Base-by-base conservation (phyloP, 2,888 invertebrate genomes). In the Baronia brevicornis region DNA sequence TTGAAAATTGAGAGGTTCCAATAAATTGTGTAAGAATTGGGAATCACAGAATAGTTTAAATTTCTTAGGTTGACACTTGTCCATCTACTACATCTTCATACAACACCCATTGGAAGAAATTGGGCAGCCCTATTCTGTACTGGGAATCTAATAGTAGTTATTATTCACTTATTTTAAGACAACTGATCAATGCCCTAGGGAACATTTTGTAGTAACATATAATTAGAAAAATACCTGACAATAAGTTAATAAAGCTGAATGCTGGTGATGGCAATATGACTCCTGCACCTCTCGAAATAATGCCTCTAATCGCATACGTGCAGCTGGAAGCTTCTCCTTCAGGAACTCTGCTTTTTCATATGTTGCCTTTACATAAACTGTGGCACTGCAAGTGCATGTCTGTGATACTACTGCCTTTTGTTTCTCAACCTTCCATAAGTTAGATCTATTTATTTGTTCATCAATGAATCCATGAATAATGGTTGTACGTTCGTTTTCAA, bases 191-290 rank as follows among this genome's bases (percentile, higher is more conserved):
- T n/a, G n/a, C n/a, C n/a, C n/a, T n/a, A n/a, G n/a, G n/a, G n/a
- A n/a, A n/a, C n/a, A n/a, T n/a, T n/a, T n/a, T n/a, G n/a, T n/a
- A n/a, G n/a, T n/a, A n/a, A n/a, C n/a, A n/a, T n/a, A n/a, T n/a
- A n/a, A n/a, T n/a, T n/a, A n/a, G n/a, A n/a, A n/a, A n/a, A n/a
- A n/a, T 5, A 80, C 82, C 69, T 80, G 77, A 51, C 57, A 75
- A 51, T 77, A 61, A 2, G 80, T 64, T 39, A 78, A 50, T 15
- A 79, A 36, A 0, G 74, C 74, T 0, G 62, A 55, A 44, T 79
- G 75, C 36, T 77, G 75, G 39, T 82, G 64, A 46, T 78, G 75
- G 28, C 79, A 79, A 39, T 75, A 82, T 0, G 74, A 70, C 10
- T 80, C 75, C 45, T 75, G 72, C 0, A 77, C 57, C 34, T 80